Percentiles rank a stretch among this genome's conserved stretches.
phyloP scores from a whole-genome alignment of 1,140 invertebrate species.

The Xylocopa sonorina region DNA sequence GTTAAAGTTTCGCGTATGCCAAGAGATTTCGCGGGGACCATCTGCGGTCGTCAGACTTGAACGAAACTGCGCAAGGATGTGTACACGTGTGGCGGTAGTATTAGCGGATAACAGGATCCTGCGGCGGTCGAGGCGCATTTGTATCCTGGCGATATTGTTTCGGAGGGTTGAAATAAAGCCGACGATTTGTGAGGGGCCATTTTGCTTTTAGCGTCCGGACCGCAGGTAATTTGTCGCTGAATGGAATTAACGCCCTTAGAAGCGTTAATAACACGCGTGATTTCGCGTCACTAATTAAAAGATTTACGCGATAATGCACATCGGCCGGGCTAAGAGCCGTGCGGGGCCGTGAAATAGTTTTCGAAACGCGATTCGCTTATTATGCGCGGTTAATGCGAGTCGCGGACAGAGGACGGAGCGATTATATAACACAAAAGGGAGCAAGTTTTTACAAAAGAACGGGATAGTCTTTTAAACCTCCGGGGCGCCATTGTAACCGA shows the following conservation, averaged over 20 bases:
- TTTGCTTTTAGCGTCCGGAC: constrained; percentile 1
- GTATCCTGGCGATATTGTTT: constrained; percentile 11
- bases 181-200: constrained; percentile 1
- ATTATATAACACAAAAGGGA: not conserved
- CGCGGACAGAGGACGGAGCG: not conserved
- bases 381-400: constrained; percentile 49
- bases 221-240: constrained; percentile 41
- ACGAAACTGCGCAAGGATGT: not conserved
- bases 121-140: not conserved
- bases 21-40: not conserved
- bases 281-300: constrained; percentile 60
- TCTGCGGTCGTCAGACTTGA: not conserved
- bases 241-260: constrained; percentile 57
- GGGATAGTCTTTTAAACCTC: not conserved
- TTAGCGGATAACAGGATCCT: constrained; percentile 6
- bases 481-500: not conserved
- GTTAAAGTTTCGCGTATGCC: not conserved
- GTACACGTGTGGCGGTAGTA: not conserved
- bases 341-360: constrained; percentile 54
- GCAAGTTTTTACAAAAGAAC: not conserved
- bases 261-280: constrained; percentile 60
- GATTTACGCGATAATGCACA: constrained; percentile 65
- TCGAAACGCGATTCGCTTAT: constrained; percentile 59
- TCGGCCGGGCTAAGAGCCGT: constrained; percentile 28
- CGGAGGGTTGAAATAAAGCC: constrained; percentile 5